phyloP scores from a whole-genome alignment of 1,140 invertebrate genomes.

The Venustaconcha ellipsiformis region DNA sequence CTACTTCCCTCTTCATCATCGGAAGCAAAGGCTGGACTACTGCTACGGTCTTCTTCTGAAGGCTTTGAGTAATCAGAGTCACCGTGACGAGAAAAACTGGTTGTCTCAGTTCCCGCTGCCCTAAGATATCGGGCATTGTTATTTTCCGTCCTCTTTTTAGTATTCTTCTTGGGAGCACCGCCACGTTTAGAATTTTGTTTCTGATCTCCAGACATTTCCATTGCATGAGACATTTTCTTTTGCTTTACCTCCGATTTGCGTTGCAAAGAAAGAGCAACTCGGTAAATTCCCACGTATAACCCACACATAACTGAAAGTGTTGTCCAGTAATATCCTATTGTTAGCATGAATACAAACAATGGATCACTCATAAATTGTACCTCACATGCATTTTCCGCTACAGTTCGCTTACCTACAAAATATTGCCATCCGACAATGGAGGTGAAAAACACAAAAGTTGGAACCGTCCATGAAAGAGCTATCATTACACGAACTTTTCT shows the following conservation, averaged over 20 bases:
- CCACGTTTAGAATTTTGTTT: slow-evolving; percentile 7
- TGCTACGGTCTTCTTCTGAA: slow-evolving; percentile 80
- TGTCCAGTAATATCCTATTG: slow-evolving; percentile 98
- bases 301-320: slow-evolving; percentile 73
- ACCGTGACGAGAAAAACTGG: slow-evolving; percentile 55
- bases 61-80: slow-evolving; percentile 56
- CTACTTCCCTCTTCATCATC: slow-evolving; percentile 80
- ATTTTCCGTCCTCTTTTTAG: slow-evolving; percentile 38
- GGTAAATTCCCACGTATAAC: slow-evolving; percentile 97
- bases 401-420: slow-evolving; percentile 84
- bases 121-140: slow-evolving; percentile 35
- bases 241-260: slow-evolving; percentile 86
- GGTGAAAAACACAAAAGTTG: slow-evolving; percentile 96
- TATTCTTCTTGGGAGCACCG: slow-evolving; percentile 28
- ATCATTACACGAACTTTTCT: slow-evolving; percentile 91
- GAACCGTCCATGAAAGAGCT: slow-evolving; percentile 94
- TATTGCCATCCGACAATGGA: slow-evolving; percentile 99
- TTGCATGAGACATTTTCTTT: slow-evolving; percentile 73
- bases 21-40: slow-evolving; percentile 94
- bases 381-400: slow-evolving; percentile 87
- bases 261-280: slow-evolving; percentile 98
- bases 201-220: slow-evolving; percentile 44
- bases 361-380: slow-evolving; percentile 99
- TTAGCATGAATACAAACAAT: slow-evolving; percentile 96
- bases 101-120: slow-evolving; percentile 44